These are phyloP conservation scores for Trinectes maculatus DNA, from an alignment of 2,113 vertebrate species.

Conservation along the genomic window DNA sequence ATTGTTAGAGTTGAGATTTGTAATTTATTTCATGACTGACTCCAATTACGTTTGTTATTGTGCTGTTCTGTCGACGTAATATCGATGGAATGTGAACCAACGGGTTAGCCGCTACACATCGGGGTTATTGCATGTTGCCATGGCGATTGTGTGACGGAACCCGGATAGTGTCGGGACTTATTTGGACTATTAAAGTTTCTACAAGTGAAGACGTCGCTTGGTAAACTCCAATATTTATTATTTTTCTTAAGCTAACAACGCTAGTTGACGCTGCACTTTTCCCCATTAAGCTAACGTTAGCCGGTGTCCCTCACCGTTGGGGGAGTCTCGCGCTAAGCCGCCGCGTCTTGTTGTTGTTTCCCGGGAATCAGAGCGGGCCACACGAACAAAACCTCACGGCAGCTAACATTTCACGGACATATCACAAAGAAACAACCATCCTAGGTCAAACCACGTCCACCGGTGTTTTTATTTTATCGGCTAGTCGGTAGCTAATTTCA, in stretches of 20 bases:
- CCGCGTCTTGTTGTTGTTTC: constrained; percentile 33
- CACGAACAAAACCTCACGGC: neutral
- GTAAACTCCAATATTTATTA: accelerated
- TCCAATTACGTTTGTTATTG: no score
- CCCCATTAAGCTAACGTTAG: neutral
- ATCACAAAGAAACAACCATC: no score
- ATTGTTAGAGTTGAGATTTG: neutral
- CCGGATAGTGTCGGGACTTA: constrained; percentile 8
- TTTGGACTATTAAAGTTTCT: constrained; percentile 19
- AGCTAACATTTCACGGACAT: constrained; percentile 22
- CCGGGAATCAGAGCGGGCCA: constrained; percentile 67
- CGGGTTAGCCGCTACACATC: neutral
- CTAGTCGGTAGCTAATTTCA: no score
- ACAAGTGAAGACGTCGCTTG: neutral
- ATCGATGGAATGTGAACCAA: neutral
- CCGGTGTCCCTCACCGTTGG: neutral
- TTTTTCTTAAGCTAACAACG: neutral
- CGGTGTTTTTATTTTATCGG: no score
- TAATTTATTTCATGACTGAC: neutral
- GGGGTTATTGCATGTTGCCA: constrained; percentile 53
- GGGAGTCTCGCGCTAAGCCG: neutral
- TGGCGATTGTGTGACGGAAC: constrained; percentile 47
- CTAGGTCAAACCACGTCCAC: no score
- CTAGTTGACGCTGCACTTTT: neutral
- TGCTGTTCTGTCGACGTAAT: neutral